Evolutionary conservation across 2,113 vertebrate genomes (phyloP).

Genomic region (Manacus vitellinus): DNA sequence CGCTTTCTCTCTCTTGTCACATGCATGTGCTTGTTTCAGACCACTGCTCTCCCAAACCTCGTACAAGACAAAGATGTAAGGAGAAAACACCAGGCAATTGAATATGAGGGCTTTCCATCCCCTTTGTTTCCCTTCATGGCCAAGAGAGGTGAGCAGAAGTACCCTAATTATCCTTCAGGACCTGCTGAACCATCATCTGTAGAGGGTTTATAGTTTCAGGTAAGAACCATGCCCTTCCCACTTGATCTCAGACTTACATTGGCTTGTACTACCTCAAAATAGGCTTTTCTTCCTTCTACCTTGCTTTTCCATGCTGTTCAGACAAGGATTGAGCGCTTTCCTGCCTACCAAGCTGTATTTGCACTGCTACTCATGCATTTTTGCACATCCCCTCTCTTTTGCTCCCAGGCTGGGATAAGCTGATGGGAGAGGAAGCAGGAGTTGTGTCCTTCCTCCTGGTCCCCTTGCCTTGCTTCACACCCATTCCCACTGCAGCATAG

Average conservation of each 20-base stretch:
- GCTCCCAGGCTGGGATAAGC: background rate
- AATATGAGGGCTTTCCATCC: background rate
- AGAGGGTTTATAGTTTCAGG: background rate
- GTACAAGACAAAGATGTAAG: accelerated
- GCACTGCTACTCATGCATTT: background rate
- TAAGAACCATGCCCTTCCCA: background rate
- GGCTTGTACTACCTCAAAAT: background rate
- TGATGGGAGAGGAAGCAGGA: background rate
- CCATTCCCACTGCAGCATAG: background rate
- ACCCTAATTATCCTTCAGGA: background rate
- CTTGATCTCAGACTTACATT: background rate
- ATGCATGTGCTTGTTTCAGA: background rate
- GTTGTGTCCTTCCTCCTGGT: background rate
- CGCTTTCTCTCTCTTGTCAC: background rate
- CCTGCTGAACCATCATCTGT: background rate
- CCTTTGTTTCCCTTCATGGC: background rate
- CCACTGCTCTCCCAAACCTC: background rate
- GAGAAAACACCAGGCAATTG: background rate
- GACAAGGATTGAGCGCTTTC: background rate
- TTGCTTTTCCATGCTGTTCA: background rate
- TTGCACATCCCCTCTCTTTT: background rate
- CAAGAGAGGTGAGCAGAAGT: background rate
- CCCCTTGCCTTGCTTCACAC: background rate
- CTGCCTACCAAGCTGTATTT: background rate
- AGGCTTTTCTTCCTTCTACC: background rate